phyloP scores from a whole-genome alignment of 2,888 invertebrate species.

The Coelopa pilipes region DNA sequence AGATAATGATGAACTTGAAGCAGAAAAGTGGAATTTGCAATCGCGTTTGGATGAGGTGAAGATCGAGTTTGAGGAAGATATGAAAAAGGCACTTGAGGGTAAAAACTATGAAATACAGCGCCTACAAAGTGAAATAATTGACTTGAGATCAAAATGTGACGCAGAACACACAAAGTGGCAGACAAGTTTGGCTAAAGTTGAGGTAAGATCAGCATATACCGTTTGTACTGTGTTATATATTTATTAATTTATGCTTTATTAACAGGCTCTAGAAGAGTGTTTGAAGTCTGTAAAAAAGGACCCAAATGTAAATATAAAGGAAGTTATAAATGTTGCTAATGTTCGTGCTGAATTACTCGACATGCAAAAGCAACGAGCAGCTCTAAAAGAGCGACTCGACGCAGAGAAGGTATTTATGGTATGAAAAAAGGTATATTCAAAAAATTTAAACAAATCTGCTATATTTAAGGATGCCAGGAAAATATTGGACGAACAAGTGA shows the following conservation, averaged over 20 bases:
- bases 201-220: slow-evolving; percentile 46
- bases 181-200: slow-evolving; percentile 62
- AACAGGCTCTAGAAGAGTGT: slow-evolving; percentile 67
- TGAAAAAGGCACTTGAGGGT: slow-evolving; percentile 58
- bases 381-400: slow-evolving; percentile 67
- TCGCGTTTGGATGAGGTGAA: slow-evolving; percentile 61
- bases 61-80: slow-evolving; percentile 62
- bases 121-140: slow-evolving; percentile 60
- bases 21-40: slow-evolving; percentile 63
- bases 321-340: slow-evolving; percentile 70
- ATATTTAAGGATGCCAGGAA: slow-evolving; percentile 64
- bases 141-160: slow-evolving; percentile 55
- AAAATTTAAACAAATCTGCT: slow-evolving; percentile 21
- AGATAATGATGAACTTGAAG: slow-evolving; percentile 69
- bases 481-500: slow-evolving; percentile 66
- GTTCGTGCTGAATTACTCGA: slow-evolving; percentile 72
- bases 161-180: slow-evolving; percentile 59
- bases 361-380: slow-evolving; percentile 69
- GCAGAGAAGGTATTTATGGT: slow-evolving; percentile 59
- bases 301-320: slow-evolving; percentile 66
- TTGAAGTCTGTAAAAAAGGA: slow-evolving; percentile 66
- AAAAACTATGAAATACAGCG: slow-evolving; percentile 63
- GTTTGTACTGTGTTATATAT: background rate
- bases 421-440: background rate
- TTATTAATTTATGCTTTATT: slow-evolving; percentile 5